phyloP scores from a whole-genome alignment of 1,140 invertebrate species.

The Drosophila albomicans region DNA sequence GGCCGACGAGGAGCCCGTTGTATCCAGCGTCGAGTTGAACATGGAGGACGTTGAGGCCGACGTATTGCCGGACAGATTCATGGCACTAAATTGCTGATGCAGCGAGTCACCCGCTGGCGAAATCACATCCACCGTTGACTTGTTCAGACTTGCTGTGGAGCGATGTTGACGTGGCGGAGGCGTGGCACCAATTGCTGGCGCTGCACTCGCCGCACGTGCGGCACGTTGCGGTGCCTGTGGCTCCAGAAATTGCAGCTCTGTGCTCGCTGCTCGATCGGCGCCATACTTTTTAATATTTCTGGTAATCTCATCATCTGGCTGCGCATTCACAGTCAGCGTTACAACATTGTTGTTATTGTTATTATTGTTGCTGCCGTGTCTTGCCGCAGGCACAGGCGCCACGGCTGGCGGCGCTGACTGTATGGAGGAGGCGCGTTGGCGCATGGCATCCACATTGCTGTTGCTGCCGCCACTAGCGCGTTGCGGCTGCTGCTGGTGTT shows the following conservation, averaged over 20 bases:
- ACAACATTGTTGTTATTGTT: slow-evolving; percentile 52
- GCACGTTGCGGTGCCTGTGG: slow-evolving; percentile 68
- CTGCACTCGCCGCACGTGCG: slow-evolving; percentile 69
- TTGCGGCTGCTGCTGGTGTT: slow-evolving; percentile 88
- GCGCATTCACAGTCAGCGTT: slow-evolving; percentile 60
- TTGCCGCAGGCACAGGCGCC: slow-evolving; percentile 51
- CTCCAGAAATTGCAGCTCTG: slow-evolving; percentile 71
- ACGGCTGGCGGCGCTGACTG: slow-evolving; percentile 88
- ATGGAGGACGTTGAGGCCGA: slow-evolving; percentile 69
- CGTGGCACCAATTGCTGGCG: slow-evolving; percentile 68
- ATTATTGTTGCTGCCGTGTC: slow-evolving; percentile 34
- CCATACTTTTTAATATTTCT: slow-evolving; percentile 60
- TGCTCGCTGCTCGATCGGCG: slow-evolving; percentile 67
- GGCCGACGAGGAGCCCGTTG: slow-evolving; percentile 63
- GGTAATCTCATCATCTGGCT: slow-evolving; percentile 63
- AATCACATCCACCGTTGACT: slow-evolving; percentile 60
- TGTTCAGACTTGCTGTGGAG: slow-evolving; percentile 61
- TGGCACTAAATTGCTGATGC: slow-evolving; percentile 79
- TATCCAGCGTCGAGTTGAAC: slow-evolving; percentile 70
- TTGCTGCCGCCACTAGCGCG: slow-evolving; percentile 82
- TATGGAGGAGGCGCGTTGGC: slow-evolving; percentile 88
- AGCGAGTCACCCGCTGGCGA: slow-evolving; percentile 58
- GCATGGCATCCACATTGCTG: slow-evolving; percentile 75
- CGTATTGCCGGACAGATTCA: slow-evolving; percentile 77
- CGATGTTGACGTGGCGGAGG: slow-evolving; percentile 74